A percentile compares a stretch with the other conserved stretches of the same genome.
phyloP scores from a whole-genome alignment of 2,797 vertebrate genomes.

The Selene dorsalis region DNA sequence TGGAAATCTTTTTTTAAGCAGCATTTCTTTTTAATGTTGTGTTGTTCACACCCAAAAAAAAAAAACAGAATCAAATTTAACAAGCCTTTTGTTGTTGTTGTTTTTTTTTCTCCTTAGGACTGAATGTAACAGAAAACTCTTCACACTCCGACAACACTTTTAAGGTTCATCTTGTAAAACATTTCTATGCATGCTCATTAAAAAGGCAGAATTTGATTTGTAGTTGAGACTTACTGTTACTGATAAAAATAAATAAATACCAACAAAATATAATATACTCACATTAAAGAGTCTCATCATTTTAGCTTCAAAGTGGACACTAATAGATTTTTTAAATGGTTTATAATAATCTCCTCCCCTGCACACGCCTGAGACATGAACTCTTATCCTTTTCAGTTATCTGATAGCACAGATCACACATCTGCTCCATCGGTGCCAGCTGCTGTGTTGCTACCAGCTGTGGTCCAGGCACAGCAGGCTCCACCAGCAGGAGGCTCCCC shows the following conservation, averaged over 20 bases:
- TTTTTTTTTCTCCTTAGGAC: constrained; percentile 78
- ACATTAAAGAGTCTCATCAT: too few relatives aligned
- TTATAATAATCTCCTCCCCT: not conserved
- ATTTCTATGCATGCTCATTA: not conserved
- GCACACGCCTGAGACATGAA: not conserved
- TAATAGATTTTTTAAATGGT: not conserved
- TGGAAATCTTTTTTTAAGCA: not conserved
- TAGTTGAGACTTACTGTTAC: not conserved
- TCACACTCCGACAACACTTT: constrained; percentile 84
- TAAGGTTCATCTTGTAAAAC: constrained; percentile 84
- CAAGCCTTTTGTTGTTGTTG: constrained; percentile 27
- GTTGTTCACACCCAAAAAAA: not conserved
- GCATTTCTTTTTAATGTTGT: not conserved
- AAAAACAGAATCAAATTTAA: not conserved
- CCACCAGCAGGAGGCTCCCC: constrained; percentile 53
- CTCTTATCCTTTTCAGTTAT: constrained; percentile 79
- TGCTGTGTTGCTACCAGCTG: constrained; percentile 73
- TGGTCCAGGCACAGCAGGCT: constrained; percentile 53
- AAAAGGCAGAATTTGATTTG: not conserved
- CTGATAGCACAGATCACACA: constrained; percentile 80
- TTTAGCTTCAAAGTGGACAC: not conserved
- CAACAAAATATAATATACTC: not conserved
- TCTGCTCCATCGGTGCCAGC: constrained; percentile 57
- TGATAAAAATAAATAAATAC: not conserved
- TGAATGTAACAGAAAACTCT: constrained; percentile 84